Percentiles rank a stretch among this genome's conserved stretches.
phyloP scores from a whole-genome alignment of 1,140 invertebrate genomes.

The Anastrepha obliqua region DNA sequence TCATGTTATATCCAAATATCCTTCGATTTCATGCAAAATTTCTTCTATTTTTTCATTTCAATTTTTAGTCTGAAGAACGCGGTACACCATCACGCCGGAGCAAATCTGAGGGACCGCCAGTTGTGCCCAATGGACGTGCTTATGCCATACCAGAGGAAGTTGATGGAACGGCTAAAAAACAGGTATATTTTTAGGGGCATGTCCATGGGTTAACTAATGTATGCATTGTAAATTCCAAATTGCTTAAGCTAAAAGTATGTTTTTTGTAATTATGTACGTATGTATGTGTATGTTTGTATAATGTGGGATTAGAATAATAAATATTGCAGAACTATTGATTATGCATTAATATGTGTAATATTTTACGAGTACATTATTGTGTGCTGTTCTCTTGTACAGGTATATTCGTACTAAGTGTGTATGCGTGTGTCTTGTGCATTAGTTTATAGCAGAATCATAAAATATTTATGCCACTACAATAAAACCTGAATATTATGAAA shows the following conservation, averaged over 20 bases:
- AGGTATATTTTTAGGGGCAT: conserved; percentile 66
- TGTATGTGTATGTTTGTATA: not conserved
- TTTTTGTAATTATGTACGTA: not conserved
- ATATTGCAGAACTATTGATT: not conserved
- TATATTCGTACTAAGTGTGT: too few relatives aligned
- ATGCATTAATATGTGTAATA: not conserved
- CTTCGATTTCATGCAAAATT: not conserved
- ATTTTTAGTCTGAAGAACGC: conserved; percentile 76
- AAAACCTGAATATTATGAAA: too few relatives aligned
- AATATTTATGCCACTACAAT: too few relatives aligned
- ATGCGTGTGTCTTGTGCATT: too few relatives aligned
- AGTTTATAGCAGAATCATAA: too few relatives aligned
- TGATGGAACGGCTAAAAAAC: conserved; percentile 73
- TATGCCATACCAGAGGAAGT: conserved; percentile 74
- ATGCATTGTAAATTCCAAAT: not conserved
- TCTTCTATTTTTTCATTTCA: conserved; percentile 63
- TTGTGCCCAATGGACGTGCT: conserved; percentile 76
- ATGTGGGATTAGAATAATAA: not conserved
- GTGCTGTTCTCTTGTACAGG: too few relatives aligned
- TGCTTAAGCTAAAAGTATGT: conserved; percentile 15
- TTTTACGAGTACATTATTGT: too few relatives aligned
- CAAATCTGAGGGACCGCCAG: conserved; percentile 82
- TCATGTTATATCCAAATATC: too few relatives aligned
- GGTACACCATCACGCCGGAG: conserved; percentile 78
- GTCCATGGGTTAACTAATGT: not conserved